Evolutionary conservation across 2,797 vertebrate genomes (phyloP), one percentile per base, ranked within the genome.

Genomic region (Neolamprologus multifasciatus): DNA sequence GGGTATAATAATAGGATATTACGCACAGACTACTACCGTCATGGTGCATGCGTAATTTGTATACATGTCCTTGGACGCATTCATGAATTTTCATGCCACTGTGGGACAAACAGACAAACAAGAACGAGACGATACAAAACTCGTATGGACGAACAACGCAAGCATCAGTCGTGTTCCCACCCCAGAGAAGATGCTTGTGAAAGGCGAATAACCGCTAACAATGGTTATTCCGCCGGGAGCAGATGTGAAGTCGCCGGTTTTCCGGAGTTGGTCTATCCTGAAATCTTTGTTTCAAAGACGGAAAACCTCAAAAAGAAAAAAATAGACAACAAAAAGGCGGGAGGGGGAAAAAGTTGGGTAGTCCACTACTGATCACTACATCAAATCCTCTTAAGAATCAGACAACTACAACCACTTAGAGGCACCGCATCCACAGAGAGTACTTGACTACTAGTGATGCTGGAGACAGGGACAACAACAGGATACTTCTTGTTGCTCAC

Each of bases 401-500:
- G 81, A 90, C 84, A 93, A 93, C 83, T 87, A 91, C 64, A 59
- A 87, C 50, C 81, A 88, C 52, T 76, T 76, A 36, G 81, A 81
- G 87, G 89, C 84, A 81, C 82, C 85, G 91, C 91, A 91, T 94
- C 92, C 94, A 87, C 88, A 71, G 82, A 89, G 80, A 84, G 84
- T 86, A 92, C 89, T 88, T 84, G 92, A 82, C 90, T 88, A 88
- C 77, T 71, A 85, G 83, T 85, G 93, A 91, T 87, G 91, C 93
- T 88, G 94, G 90, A 89, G 92, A 92, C 90, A 43, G 89, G 87
- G 86, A 92, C 89, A 83, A 92, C 91, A 90, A 92, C 91, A 88
- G 90, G 87, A 93, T 93, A 95, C 95, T 93, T 95, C 89, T 92
- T 92, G 93, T 94, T 92, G 95, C 96, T 97, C 96, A 97, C 96